Evolutionary conservation across 2,113 vertebrate genomes (phyloP).

Genomic region (Chaetodon trifascialis): DNA sequence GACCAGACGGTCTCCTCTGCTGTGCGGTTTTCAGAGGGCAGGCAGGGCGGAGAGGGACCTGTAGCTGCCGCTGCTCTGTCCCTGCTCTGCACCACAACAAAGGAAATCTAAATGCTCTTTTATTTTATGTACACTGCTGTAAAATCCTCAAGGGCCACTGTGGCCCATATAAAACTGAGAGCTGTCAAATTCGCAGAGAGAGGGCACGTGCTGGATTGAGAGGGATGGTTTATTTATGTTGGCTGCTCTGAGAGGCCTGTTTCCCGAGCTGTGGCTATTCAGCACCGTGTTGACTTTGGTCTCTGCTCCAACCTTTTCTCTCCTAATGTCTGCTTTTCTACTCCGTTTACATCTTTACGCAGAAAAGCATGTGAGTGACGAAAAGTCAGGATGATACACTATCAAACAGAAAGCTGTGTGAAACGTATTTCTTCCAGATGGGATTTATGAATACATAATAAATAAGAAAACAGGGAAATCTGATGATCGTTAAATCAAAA

Average conservation of each 20-base stretch:
- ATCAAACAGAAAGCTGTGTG: not conserved
- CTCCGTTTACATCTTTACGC: not conserved
- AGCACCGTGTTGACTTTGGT: conserved; percentile 12
- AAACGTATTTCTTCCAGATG: conserved; percentile 3
- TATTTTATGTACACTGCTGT: conserved; percentile 77
- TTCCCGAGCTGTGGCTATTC: conserved; percentile 40
- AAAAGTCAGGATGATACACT: not conserved
- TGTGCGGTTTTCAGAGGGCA: conserved; percentile 47
- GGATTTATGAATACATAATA: conserved; percentile 8
- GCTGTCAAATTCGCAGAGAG: conserved; percentile 67
- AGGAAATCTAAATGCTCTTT: conserved; percentile 80
- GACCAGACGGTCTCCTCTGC: conserved; percentile 18
- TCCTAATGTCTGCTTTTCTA: not conserved
- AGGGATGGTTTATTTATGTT: conserved; percentile 71
- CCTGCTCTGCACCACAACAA: conserved; percentile 70
- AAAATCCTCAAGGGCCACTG: conserved; percentile 73
- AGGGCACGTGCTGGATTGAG: conserved; percentile 54
- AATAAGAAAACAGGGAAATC: conserved; percentile 8
- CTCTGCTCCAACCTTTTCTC: conserved; percentile 7
- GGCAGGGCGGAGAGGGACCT: conserved; percentile 55
- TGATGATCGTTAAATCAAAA: conserved; percentile 16
- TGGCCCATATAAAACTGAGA: conserved; percentile 74
- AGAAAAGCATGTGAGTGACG: not conserved
- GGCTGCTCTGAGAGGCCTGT: conserved; percentile 57
- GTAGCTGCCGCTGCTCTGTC: conserved; percentile 56